Percentiles rank a stretch among this genome's conserved stretches.
Conservation (phyloP, 2,113 vertebrate genomes). For the Cochlearius cochlearius region DNA sequence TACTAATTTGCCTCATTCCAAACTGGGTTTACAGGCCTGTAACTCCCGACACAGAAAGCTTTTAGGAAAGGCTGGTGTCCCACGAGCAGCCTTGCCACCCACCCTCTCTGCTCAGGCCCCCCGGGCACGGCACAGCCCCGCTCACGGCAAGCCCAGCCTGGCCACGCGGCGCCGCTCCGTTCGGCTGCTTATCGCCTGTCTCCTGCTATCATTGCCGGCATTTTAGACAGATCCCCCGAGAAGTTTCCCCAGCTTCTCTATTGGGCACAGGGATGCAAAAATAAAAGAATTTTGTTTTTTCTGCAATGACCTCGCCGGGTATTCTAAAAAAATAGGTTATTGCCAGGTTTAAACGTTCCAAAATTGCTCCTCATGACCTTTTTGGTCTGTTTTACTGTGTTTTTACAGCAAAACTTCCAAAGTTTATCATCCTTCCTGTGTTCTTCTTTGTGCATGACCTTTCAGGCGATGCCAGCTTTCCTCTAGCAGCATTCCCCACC, state of each 20-base stretch:
- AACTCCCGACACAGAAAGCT: not conserved
- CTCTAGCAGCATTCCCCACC: not conserved
- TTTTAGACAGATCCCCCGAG: not conserved
- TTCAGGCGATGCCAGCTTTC: not conserved
- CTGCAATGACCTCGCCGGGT: not conserved
- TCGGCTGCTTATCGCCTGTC: accelerated
- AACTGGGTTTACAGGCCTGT: not conserved
- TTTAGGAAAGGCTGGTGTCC: not conserved
- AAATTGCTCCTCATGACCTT: not conserved
- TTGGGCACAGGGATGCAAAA: not conserved
- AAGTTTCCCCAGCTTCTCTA: not conserved
- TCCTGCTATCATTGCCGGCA: not conserved
- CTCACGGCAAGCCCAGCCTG: accelerated
- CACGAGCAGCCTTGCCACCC: not conserved
- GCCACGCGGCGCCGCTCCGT: accelerated
- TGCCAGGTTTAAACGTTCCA: not conserved
- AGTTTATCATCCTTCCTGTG: not conserved
- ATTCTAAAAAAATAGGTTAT: not conserved
- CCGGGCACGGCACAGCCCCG: not conserved
- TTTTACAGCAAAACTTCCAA: not conserved
- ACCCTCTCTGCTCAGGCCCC: accelerated
- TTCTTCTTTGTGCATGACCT: not conserved
- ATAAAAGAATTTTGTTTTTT: not conserved
- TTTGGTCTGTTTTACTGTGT: not conserved
- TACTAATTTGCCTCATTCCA: not conserved